A percentile compares a stretch with the other conserved stretches of the same genome.
These are phyloP conservation scores for Calidris pygmaea DNA, from an alignment of 2,113 vertebrate species.

Conservation along the genomic window DNA sequence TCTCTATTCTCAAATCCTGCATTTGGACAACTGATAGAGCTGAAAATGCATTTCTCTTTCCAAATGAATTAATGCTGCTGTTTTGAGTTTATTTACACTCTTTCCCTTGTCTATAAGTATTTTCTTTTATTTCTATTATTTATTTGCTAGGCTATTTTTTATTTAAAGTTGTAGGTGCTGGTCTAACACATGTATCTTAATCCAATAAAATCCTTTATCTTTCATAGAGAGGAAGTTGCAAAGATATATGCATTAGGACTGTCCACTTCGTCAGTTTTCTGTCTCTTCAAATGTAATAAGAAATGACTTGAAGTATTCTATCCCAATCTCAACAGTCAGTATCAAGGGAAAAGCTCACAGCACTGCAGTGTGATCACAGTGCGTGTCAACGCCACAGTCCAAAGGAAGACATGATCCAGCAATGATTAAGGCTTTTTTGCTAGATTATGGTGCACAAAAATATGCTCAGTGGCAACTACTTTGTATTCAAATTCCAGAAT, in stretches of 20 bases:
- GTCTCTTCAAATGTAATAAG: background rate
- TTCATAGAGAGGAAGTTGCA: background rate
- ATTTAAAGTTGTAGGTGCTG: background rate
- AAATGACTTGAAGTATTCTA: background rate
- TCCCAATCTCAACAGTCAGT: background rate
- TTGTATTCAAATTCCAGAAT: background rate
- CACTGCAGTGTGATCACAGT: background rate
- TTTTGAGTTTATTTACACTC: background rate
- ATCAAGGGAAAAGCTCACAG: background rate
- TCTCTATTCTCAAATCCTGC: background rate
- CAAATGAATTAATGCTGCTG: background rate
- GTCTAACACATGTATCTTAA: background rate
- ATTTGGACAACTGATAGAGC: background rate
- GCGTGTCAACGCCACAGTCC: background rate
- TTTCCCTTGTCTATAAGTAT: background rate
- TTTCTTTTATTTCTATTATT: background rate
- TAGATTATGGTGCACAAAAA: background rate
- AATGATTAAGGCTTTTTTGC: background rate
- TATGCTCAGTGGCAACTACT: background rate
- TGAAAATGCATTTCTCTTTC: background rate
- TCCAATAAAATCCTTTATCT: background rate
- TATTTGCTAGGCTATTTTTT: background rate
- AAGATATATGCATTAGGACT: background rate
- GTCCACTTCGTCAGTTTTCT: background rate
- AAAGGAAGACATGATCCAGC: background rate